These are phyloP conservation scores for Agonopterix subpropinquella DNA, from an alignment of 2,888 invertebrate genomes.

Conservation along the genomic window DNA sequence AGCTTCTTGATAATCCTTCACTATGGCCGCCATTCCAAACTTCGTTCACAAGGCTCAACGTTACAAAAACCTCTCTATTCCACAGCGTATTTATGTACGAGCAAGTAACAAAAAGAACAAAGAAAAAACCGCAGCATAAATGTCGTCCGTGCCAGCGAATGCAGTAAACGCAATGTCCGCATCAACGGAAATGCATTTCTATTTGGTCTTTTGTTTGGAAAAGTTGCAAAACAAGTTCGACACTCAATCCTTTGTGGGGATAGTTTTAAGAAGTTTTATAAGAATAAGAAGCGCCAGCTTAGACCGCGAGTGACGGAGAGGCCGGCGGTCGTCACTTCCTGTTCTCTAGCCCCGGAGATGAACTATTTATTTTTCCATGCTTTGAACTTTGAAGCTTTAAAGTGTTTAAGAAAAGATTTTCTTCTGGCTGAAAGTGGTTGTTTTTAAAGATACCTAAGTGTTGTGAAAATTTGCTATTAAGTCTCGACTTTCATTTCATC, in stretches of 20 bases:
- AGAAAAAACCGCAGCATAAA: neutral
- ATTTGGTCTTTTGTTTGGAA: constrained; percentile 51
- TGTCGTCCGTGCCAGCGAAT: neutral
- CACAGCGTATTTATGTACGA: neutral
- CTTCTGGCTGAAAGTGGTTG: too few relatives aligned
- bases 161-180: constrained; percentile 16
- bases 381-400: neutral
- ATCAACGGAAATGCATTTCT: constrained; percentile 44
- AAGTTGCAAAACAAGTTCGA: constrained; percentile 64
- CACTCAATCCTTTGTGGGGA: constrained; percentile 64
- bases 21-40: too few relatives aligned
- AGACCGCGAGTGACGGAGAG: constrained; percentile 34
- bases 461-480: too few relatives aligned
- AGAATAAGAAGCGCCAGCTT: constrained; percentile 38
- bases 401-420: neutral
- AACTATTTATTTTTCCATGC: constrained; percentile 38
- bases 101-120: neutral
- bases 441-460: too few relatives aligned
- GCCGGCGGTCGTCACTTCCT: constrained; percentile 30
- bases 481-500: too few relatives aligned
- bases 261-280: constrained; percentile 53
- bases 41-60: too few relatives aligned
- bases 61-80: too few relatives aligned
- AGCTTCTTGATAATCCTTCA: too few relatives aligned
- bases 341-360: constrained; percentile 53